A percentile compares a stretch with the other conserved stretches of the same genome.
phyloP scores from a whole-genome alignment of 92 coral and sea anemone species.

The Isaurus tuberculatus region DNA sequence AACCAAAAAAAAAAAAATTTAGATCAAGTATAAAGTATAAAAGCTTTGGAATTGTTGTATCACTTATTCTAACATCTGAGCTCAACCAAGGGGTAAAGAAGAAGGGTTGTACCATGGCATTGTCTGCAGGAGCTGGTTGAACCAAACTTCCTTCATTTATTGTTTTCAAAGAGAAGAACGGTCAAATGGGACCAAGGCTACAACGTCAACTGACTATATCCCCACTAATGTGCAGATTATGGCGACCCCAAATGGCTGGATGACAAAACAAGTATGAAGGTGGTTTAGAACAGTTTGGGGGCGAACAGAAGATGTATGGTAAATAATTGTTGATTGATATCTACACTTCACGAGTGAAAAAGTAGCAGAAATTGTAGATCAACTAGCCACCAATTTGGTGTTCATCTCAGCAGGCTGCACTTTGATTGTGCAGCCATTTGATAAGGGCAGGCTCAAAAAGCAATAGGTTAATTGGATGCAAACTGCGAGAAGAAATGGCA shows the following conservation, averaged over 20 bases:
- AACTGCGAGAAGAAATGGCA: background rate
- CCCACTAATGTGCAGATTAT: constrained; percentile 14
- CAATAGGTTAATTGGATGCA: background rate
- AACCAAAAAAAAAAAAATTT: too few species aligned
- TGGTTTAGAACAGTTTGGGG: constrained; percentile 35
- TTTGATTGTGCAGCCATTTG: too few species aligned
- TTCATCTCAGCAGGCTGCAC: background rate
- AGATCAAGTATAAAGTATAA: too few species aligned
- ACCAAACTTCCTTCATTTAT: constrained; percentile 10
- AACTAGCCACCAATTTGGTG: constrained; percentile 10
- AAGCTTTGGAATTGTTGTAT: too few species aligned
- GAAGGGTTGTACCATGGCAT: too few species aligned
- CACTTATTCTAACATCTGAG: too few species aligned
- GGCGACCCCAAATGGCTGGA: constrained; percentile 40
- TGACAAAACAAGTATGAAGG: constrained; percentile 30
- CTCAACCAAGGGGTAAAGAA: too few species aligned
- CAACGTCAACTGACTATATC: constrained; percentile 8
- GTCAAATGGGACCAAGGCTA: constrained; percentile 39
- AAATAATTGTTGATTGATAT: constrained; percentile 7
- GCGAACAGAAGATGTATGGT: constrained; percentile 8
- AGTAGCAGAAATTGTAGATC: background rate
- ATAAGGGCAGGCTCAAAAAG: background rate
- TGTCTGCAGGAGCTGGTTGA: constrained; percentile 7
- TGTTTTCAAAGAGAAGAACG: constrained; percentile 1
- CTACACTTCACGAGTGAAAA: background rate